Evolutionary conservation across 1,140 invertebrate species (phyloP).

Genomic region (Aethina tumida): DNA sequence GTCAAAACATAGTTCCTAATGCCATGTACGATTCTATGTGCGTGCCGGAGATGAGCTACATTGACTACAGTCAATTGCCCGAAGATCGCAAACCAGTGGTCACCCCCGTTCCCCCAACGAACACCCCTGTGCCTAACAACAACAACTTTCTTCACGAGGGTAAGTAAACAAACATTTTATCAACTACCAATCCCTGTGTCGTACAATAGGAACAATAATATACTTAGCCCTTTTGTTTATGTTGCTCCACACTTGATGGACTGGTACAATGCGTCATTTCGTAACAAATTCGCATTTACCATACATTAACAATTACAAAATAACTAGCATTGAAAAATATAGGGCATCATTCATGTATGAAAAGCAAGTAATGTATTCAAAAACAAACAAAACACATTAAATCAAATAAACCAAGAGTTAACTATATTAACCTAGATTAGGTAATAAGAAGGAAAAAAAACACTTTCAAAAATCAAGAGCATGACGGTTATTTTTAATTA

Average conservation of each 20-base stretch:
- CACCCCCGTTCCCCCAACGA: conserved; percentile 36
- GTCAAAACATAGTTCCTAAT: conserved; percentile 49
- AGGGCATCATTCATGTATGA: no score
- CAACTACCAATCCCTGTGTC: conserved; percentile 6
- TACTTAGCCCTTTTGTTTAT: no score
- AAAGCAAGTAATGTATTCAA: no score
- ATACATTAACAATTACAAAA: no score
- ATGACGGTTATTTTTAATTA: conserved; percentile 19
- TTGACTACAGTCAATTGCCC: conserved; percentile 43
- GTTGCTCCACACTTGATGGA: no score
- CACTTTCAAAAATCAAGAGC: conserved; percentile 22
- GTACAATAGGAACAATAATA: no score
- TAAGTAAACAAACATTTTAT: conserved; percentile 24
- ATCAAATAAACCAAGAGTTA: no score
- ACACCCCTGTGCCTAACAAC: conserved; percentile 31
- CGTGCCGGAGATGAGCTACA: conserved; percentile 64
- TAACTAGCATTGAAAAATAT: no score
- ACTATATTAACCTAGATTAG: conserved; percentile 25
- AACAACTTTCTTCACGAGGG: conserved; percentile 35
- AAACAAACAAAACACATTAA: no score
- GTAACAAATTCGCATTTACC: no score
- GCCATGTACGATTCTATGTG: conserved; percentile 69
- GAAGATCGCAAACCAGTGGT: conserved; percentile 34
- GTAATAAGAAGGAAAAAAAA: conserved; percentile 18
- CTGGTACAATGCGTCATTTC: no score